Evolutionary conservation across 2,113 vertebrate genomes (phyloP).

Genomic region (Psilopogon haemacephalus): DNA sequence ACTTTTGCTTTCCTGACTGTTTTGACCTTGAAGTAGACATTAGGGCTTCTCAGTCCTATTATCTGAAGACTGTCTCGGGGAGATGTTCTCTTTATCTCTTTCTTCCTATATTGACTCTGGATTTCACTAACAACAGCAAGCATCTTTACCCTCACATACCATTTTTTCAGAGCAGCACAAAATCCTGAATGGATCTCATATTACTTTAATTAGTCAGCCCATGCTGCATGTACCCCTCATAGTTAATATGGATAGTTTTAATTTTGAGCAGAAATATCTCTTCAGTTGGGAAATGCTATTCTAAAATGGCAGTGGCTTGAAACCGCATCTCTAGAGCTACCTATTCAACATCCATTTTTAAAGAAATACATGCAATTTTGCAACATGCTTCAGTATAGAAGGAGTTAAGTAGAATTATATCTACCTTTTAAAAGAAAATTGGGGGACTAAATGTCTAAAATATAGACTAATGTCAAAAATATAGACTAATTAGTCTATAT

Average conservation of each 20-base stretch:
- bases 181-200: not conserved
- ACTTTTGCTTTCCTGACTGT: not conserved
- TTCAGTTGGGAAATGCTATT: not conserved
- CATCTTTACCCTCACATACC: not conserved
- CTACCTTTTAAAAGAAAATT: not conserved
- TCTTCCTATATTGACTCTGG: not conserved
- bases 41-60: not conserved
- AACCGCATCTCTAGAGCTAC: not conserved
- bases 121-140: not conserved
- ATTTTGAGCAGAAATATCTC: not conserved
- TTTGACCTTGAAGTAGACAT: not conserved
- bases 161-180: not conserved
- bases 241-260: not conserved
- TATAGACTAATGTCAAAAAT: no score
- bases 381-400: not conserved
- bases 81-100: not conserved
- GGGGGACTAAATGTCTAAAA: not conserved
- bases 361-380: not conserved
- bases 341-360: not conserved
- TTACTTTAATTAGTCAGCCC: not conserved
- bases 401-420: not conserved
- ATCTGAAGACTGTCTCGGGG: not conserved
- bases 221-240: not conserved
- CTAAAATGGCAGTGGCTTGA: not conserved
- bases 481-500: not conserved